Conservation (phyloP, 2,113 vertebrate genomes). For the Zapus hudsonius region DNA sequence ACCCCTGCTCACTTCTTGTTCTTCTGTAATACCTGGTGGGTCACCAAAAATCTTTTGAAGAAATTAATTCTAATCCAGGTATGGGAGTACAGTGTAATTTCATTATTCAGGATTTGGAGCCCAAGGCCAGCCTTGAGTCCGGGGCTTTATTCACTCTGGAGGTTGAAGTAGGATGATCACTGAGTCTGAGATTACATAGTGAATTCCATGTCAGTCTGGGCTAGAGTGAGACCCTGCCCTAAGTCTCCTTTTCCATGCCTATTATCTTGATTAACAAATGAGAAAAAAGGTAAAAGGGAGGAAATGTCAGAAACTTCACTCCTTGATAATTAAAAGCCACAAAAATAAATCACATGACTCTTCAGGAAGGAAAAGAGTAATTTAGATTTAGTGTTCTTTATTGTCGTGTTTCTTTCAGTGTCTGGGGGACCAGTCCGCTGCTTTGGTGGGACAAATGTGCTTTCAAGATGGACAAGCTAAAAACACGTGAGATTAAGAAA, state of each 20-base stretch:
- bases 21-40: not conserved
- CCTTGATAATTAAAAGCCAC: constrained; percentile 13
- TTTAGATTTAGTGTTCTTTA: not conserved
- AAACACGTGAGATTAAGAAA: constrained; percentile 92
- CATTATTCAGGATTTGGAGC: too few relatives aligned
- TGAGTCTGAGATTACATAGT: too few relatives aligned
- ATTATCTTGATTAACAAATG: constrained; percentile 2
- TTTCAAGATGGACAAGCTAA: constrained; percentile 96
- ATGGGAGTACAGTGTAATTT: not conserved
- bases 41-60: constrained; percentile 17
- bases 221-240: not conserved
- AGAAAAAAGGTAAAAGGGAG: not conserved
- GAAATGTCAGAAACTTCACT: not conserved
- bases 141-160: too few relatives aligned
- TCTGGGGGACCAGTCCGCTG: constrained; percentile 98
- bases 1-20: not conserved
- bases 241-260: not conserved
- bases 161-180: too few relatives aligned
- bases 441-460: constrained; percentile 98
- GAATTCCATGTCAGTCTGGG: not conserved
- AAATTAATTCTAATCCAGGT: not conserved
- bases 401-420: constrained; percentile 87
- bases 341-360: not conserved
- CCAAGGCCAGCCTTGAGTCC: not conserved
- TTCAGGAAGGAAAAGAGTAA: constrained; percentile 8